These are phyloP conservation scores for Heliconius nattereri DNA, from an alignment of 1,140 invertebrate species.

Conservation along the genomic window DNA sequence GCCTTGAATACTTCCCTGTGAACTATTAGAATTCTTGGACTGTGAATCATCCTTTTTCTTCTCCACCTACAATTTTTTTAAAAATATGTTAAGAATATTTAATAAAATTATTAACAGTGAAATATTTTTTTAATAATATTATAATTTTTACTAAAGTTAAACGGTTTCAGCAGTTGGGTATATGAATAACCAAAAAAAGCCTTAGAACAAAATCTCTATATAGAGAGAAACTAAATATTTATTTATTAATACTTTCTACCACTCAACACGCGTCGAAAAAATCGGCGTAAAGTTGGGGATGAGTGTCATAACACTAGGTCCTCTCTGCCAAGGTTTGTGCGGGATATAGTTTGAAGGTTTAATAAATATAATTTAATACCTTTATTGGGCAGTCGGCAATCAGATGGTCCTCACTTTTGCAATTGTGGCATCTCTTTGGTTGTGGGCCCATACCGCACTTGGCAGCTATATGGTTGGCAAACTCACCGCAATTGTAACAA, in stretches of 20 bases:
- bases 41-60: constrained; percentile 66
- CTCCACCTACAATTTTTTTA: constrained; percentile 56
- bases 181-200: too few species aligned
- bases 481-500: constrained; percentile 95
- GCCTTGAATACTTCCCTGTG: constrained; percentile 59
- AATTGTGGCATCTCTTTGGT: constrained; percentile 94
- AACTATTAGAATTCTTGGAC: constrained; percentile 63
- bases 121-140: background rate
- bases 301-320: too few species aligned
- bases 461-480: constrained; percentile 94
- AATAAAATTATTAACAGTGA: background rate
- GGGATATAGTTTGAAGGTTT: too few species aligned
- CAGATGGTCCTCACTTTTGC: constrained; percentile 92
- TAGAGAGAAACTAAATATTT: background rate
- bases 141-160: background rate
- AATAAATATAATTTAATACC: constrained; percentile 47
- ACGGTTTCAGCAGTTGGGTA: too few species aligned
- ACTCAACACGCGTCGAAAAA: too few species aligned
- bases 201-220: too few species aligned
- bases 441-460: constrained; percentile 92
- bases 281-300: too few species aligned
- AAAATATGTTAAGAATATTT: background rate
- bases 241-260: constrained; percentile 58
- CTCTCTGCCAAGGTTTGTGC: too few species aligned
- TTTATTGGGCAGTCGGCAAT: constrained; percentile 91